These are phyloP conservation scores for Elephas maximus DNA, from an alignment of 2,113 vertebrate species.

Conservation along the genomic window DNA sequence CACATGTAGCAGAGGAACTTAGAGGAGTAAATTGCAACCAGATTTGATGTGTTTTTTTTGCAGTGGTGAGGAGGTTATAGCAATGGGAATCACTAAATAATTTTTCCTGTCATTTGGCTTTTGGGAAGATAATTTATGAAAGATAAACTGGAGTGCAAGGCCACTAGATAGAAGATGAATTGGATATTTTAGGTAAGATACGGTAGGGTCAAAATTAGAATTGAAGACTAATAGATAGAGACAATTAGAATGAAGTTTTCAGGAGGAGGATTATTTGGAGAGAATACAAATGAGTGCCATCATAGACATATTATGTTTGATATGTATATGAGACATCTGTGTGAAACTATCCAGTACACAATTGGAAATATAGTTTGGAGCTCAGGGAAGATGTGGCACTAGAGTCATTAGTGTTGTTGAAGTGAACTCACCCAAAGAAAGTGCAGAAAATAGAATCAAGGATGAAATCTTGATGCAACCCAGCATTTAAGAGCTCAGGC, in stretches of 20 bases:
- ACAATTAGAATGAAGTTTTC: slow-evolving; percentile 35
- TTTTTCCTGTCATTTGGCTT: background rate
- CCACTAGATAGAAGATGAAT: background rate
- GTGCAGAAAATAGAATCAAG: background rate
- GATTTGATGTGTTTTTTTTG: background rate
- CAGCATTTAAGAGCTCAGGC: background rate
- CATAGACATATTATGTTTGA: background rate
- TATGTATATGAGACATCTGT: slow-evolving; percentile 53
- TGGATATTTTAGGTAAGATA: slow-evolving; percentile 5
- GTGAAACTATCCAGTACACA: slow-evolving; percentile 2
- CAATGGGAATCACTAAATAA: background rate
- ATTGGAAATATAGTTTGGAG: background rate
- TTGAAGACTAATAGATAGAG: background rate
- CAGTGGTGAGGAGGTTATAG: background rate
- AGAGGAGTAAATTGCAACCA: background rate
- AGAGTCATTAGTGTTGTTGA: slow-evolving; percentile 30
- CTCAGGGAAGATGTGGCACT: slow-evolving; percentile 10
- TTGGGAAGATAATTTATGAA: slow-evolving; percentile 17
- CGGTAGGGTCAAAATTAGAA: slow-evolving; percentile 13
- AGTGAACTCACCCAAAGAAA: slow-evolving; percentile 4
- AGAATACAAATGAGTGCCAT: slow-evolving; percentile 49
- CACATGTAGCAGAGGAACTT: background rate
- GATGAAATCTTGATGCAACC: background rate
- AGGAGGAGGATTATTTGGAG: background rate
- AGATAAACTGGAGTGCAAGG: background rate